These are phyloP conservation scores for Poecilia gillii DNA, from an alignment of 2,797 vertebrate species.

Conservation along the genomic window DNA sequence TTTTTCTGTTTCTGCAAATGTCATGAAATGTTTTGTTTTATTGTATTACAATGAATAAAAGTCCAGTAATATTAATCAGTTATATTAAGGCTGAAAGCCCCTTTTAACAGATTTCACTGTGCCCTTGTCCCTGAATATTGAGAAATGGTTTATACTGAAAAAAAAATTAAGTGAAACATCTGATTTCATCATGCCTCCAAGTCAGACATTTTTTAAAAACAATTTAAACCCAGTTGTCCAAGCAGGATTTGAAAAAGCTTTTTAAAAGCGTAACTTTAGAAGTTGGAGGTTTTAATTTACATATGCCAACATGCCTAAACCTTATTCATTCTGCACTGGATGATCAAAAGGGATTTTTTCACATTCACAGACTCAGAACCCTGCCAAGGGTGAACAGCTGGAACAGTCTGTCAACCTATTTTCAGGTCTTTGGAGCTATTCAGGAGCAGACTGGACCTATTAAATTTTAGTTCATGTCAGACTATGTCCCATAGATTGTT, in stretches of 20 bases:
- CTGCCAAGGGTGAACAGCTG: neutral
- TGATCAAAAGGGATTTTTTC: neutral
- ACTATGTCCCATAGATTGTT: slow-evolving; percentile 41
- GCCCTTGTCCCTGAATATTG: neutral
- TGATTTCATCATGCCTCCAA: neutral
- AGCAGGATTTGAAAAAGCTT: neutral
- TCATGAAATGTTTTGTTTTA: neutral
- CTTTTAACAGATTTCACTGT: neutral
- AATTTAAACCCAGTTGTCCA: neutral
- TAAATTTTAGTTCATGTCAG: slow-evolving; percentile 63
- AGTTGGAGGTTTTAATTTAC: neutral
- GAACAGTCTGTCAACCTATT: neutral
- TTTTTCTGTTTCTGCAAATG: neutral
- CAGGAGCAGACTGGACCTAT: slow-evolving; percentile 39
- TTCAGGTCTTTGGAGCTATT: slow-evolving; percentile 40
- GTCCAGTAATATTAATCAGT: no score
- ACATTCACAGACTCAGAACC: neutral
- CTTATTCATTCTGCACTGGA: neutral
- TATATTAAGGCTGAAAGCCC: neutral
- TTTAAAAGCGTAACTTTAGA: neutral
- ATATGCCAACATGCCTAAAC: neutral
- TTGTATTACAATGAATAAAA: neutral
- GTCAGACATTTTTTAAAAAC: neutral
- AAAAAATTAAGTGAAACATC: no score
- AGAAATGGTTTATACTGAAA: neutral